A percentile compares a stretch with the other conserved stretches of the same genome.
phyloP scores from a whole-genome alignment of 2,797 vertebrate genomes.

The Acipenser oxyrinchus region DNA sequence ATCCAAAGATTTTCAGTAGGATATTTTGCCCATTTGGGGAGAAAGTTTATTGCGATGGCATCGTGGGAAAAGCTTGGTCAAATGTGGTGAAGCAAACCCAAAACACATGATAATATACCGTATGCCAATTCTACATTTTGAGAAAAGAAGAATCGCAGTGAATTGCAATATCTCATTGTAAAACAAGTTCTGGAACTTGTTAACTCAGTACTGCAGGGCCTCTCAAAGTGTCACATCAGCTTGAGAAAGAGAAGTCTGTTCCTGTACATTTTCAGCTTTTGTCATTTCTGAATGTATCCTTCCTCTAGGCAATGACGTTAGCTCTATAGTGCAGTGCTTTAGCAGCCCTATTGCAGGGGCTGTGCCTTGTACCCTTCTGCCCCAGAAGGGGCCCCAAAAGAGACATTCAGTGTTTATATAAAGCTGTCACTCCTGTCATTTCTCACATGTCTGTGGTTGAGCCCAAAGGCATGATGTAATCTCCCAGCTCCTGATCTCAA shows the following conservation, averaged over 20 bases:
- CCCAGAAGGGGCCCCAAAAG: neutral
- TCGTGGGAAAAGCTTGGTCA: too few relatives aligned
- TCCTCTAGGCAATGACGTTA: neutral
- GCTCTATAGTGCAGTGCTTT: neutral
- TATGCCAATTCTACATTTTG: too few relatives aligned
- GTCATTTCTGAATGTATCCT: neutral
- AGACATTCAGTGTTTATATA: slow-evolving; percentile 20
- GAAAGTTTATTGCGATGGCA: too few relatives aligned
- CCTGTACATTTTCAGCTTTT: neutral
- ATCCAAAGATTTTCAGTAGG: too few relatives aligned
- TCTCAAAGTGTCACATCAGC: too few relatives aligned
- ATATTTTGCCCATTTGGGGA: too few relatives aligned
- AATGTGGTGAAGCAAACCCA: too few relatives aligned
- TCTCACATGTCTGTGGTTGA: slow-evolving; percentile 29
- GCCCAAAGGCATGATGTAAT: slow-evolving; percentile 33
- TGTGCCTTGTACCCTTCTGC: neutral
- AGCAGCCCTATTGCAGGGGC: neutral
- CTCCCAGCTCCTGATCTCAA: slow-evolving; percentile 25
- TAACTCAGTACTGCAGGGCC: too few relatives aligned
- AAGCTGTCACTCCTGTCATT: slow-evolving; percentile 26
- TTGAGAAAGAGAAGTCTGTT: neutral
- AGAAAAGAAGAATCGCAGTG: too few relatives aligned
- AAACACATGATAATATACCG: too few relatives aligned
- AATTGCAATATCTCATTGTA: too few relatives aligned
- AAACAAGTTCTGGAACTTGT: too few relatives aligned